Evolutionary conservation across 2,888 invertebrate genomes (phyloP).

Genomic region (Tiliacea citrago): DNA sequence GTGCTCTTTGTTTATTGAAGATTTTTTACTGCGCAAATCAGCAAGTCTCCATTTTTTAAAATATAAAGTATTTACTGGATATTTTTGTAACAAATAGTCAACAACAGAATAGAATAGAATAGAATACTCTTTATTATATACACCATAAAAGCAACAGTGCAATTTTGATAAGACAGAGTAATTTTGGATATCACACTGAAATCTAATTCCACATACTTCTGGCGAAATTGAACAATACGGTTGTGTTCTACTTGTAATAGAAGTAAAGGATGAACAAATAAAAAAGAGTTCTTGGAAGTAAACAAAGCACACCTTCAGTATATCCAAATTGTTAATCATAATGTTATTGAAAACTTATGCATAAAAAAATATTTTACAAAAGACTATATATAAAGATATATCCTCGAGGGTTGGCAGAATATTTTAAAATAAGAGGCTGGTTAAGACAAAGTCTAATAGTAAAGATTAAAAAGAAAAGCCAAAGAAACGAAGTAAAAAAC

Average conservation of each 20-base stretch:
- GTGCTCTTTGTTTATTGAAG: neutral
- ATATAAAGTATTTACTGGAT: neutral
- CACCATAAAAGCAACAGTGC: too few relatives aligned
- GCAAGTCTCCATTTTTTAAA: neutral
- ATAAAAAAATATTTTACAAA: slow-evolving; percentile 18
- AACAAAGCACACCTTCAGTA: neutral
- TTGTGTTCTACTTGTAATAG: neutral
- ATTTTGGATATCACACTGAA: neutral
- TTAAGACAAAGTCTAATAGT: neutral
- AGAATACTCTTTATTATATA: too few relatives aligned
- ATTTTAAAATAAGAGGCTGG: slow-evolving; percentile 18
- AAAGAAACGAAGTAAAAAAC: neutral
- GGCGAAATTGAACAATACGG: neutral
- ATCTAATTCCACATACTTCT: neutral
- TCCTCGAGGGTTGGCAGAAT: neutral
- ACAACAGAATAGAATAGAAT: too few relatives aligned
- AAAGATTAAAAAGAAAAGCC: slow-evolving; percentile 15
- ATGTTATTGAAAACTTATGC: slow-evolving; percentile 29
- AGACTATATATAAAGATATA: too few relatives aligned
- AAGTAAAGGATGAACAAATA: neutral
- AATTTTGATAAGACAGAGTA: neutral
- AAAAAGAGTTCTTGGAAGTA: neutral
- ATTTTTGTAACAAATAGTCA: neutral
- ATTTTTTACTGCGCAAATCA: neutral
- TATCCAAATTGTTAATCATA: slow-evolving; percentile 2